Evolutionary conservation across 1,140 invertebrate genomes (phyloP).

Genomic region (Ips typographus): DNA sequence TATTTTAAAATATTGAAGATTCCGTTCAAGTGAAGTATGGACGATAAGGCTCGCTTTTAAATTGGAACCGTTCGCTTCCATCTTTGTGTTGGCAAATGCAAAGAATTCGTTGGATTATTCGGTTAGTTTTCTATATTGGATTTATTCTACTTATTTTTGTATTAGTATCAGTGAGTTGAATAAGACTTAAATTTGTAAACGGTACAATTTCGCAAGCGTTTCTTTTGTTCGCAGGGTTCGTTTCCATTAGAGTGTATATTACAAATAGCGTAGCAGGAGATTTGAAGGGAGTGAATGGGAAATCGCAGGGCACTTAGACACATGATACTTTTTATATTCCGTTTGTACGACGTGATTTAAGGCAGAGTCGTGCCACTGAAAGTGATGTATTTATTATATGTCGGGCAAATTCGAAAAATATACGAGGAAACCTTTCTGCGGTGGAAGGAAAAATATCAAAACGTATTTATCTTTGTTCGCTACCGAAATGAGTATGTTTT

Average conservation of each 20-base stretch:
- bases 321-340: constrained; percentile 32
- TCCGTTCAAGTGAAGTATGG: too few relatives aligned
- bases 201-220: too few relatives aligned
- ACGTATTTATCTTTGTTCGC: constrained; percentile 28
- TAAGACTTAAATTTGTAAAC: too few relatives aligned
- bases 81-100: too few relatives aligned
- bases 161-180: too few relatives aligned
- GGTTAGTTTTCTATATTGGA: too few relatives aligned
- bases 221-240: too few relatives aligned
- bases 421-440: constrained; percentile 15
- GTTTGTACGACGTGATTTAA: constrained; percentile 30
- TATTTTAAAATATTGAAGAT: too few relatives aligned
- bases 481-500: constrained; percentile 10
- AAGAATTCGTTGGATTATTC: too few relatives aligned
- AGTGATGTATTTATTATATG: constrained; percentile 35
- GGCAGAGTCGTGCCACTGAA: constrained; percentile 23
- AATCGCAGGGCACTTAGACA: constrained; percentile 24
- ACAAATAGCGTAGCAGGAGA: background rate
- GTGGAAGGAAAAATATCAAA: constrained; percentile 29
- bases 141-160: too few relatives aligned
- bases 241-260: background rate
- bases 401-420: constrained; percentile 23
- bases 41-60: too few relatives aligned
- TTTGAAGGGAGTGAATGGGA: constrained; percentile 24
- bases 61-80: too few relatives aligned